These are phyloP conservation scores for Acridotheres tristis DNA, from an alignment of 2,797 vertebrate genomes.

Conservation along the genomic window DNA sequence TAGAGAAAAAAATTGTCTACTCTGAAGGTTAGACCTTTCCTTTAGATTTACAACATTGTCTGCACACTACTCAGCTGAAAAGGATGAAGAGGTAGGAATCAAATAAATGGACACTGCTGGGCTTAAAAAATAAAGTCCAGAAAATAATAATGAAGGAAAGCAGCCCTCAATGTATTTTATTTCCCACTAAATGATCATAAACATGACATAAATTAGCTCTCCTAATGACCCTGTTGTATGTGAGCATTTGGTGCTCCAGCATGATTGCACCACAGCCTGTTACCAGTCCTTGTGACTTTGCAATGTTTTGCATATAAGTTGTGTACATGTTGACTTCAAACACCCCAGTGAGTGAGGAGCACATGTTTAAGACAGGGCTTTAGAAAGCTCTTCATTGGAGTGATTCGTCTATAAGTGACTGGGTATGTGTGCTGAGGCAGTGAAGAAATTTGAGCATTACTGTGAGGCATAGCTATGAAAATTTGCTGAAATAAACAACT, in stretches of 20 bases:
- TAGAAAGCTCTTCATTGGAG: neutral
- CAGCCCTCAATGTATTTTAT: neutral
- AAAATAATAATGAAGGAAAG: neutral
- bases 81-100: neutral
- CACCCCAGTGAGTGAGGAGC: neutral
- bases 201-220: neutral
- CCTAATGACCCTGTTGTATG: neutral
- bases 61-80: neutral
- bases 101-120: neutral
- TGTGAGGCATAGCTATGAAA: neutral
- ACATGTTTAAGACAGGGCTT: neutral
- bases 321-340: neutral
- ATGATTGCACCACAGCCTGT: rapidly evolving
- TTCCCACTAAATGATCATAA: neutral
- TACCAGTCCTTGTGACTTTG: neutral
- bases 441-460: neutral
- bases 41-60: neutral
- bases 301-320: neutral
- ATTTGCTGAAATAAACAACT: neutral
- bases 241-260: neutral
- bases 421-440: neutral
- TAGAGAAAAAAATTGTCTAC: neutral
- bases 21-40: neutral
- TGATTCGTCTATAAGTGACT: rapidly evolving
- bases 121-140: neutral